These are phyloP conservation scores for Epinephelus awoara DNA, from an alignment of 2,797 vertebrate species.

Conservation along the genomic window DNA sequence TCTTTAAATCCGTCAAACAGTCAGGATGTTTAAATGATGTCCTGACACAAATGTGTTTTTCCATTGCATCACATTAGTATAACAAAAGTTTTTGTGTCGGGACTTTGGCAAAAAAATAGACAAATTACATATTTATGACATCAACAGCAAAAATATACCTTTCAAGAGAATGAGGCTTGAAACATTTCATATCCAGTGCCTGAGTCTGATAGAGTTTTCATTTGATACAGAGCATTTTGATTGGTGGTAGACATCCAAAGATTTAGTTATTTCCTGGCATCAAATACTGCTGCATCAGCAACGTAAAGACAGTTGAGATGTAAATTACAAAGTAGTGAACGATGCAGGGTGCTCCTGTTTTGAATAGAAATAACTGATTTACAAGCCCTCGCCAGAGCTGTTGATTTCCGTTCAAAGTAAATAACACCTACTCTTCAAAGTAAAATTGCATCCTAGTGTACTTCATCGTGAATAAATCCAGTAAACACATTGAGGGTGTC, in stretches of 20 bases:
- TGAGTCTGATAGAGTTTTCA: not conserved
- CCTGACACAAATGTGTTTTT: not conserved
- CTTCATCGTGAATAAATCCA: constrained; percentile 15
- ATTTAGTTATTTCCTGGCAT: constrained; percentile 1
- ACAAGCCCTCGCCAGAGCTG: not conserved
- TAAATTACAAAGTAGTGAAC: not conserved
- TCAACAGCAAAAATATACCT: too few relatives aligned
- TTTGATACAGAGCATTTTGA: not conserved
- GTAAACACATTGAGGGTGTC: not conserved
- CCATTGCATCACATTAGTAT: not conserved
- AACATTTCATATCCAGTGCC: not conserved
- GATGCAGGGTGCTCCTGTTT: not conserved
- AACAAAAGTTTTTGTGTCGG: not conserved
- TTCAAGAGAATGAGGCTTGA: too few relatives aligned
- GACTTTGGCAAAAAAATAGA: too few relatives aligned
- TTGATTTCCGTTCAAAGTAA: constrained; percentile 10
- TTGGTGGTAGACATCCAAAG: not conserved
- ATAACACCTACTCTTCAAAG: not conserved
- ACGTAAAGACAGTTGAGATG: not conserved
- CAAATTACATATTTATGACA: too few relatives aligned
- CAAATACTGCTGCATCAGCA: constrained; percentile 2
- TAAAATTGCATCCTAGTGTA: not conserved
- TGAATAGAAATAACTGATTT: constrained; percentile 7
- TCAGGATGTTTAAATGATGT: not conserved
- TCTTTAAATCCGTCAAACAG: constrained; percentile 13